Base-by-base conservation (phyloP, 2,797 vertebrate species). In the Parotocinclus haroldoi region DNA sequence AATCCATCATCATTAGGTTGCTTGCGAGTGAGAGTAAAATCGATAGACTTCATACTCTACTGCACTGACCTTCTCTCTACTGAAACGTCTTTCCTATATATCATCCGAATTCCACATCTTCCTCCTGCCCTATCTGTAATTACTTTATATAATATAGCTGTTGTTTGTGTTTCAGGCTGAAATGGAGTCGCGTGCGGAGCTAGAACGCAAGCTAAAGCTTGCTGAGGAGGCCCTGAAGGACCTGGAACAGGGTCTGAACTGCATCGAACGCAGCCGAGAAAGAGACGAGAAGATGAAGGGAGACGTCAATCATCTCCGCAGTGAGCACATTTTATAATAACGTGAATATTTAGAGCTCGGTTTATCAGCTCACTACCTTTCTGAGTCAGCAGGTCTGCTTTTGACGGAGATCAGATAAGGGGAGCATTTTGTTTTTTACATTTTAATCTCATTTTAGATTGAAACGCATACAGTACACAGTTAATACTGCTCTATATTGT, bases 261-360 rank as follows among this genome's bases (percentile, higher is more conserved):
- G 92, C n/a, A 72, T 91, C 72, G 91, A 95, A 36, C 85, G 91
- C 27, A 93, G 87, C 81, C 90, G 83, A 68, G 96, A 98, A 85
- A 90, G 86, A 38, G 94, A 96, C n/a, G 92, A 95, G 86, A 92
- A 87, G 85, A 95, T 99, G 95, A 94, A 91, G 71, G 95, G 94
- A 0, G 94, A 96, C 0, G 96, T 99, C 80, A 90, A 88, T 38
- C 92, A 97, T 39, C 90, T 99, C 73, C 95, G 90, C 85, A 92
- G 96, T 98, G 87, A 93, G 95, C 82, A 8, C 7, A n/a, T 1
- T 63, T 36, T 5, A 60, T 27, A 12, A 42, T 55, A 13, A 37
- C 13, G 11, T 52, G 37, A n/a, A 19, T 27, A 50, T 56, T 61
- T 13, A 56, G 50, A 38, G 62, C 27, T 27, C 27, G 27, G 27